phyloP scores from a whole-genome alignment of 2,113 vertebrate genomes.

The Sialia sialis region DNA sequence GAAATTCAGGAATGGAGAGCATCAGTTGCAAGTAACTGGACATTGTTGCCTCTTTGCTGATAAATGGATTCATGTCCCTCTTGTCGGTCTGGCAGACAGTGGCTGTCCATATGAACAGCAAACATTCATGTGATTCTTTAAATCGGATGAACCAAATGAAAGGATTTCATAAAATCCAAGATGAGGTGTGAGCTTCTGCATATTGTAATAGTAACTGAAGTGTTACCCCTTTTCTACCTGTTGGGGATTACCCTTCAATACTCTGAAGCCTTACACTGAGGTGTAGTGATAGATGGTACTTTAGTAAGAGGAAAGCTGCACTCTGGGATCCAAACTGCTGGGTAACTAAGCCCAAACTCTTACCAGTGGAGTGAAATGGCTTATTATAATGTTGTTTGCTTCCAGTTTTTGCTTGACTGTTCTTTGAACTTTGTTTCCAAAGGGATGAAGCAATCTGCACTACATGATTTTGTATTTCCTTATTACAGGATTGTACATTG shows the following conservation, averaged over 20 bases:
- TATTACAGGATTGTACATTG: neutral
- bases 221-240: accelerated
- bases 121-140: neutral
- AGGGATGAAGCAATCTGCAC: neutral
- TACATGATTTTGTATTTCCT: neutral
- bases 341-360: neutral
- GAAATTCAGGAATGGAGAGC: neutral
- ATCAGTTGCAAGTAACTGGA: neutral
- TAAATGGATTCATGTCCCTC: neutral
- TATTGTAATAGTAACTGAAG: neutral
- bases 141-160: neutral
- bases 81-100: neutral
- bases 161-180: neutral
- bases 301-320: neutral
- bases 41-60: neutral
- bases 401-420: neutral
- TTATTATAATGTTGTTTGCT: neutral
- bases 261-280: neutral
- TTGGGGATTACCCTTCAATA: neutral
- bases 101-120: neutral
- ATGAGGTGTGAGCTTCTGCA: neutral
- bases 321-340: neutral
- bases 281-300: neutral
- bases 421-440: neutral
- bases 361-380: neutral